Evolutionary conservation across 2,888 invertebrate genomes (phyloP).

Genomic region (Piscicola geometra): DNA sequence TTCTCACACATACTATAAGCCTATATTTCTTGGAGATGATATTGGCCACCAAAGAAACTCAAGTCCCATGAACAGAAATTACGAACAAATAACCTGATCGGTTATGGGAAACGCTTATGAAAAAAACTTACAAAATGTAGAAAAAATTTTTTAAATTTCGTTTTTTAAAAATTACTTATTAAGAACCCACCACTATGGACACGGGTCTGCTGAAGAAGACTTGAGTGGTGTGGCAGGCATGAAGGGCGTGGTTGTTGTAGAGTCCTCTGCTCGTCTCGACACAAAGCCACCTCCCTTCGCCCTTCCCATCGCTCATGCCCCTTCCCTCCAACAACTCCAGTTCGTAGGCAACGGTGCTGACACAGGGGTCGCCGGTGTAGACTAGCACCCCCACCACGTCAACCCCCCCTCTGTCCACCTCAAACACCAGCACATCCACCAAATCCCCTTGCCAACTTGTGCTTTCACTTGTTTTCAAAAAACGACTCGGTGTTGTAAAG

Average conservation of each 20-base stretch:
- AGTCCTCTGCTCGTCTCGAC: conserved; percentile 77
- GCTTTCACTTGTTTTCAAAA: conserved; percentile 80
- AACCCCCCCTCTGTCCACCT: conserved; percentile 82
- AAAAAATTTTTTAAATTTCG: no score
- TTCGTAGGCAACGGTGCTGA: conserved; percentile 79
- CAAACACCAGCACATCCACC: conserved; percentile 90
- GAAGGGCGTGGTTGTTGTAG: conserved; percentile 74
- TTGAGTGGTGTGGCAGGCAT: conserved; percentile 76
- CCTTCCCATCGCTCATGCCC: conserved; percentile 49
- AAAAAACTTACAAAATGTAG: no score
- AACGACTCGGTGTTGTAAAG: conserved; percentile 80
- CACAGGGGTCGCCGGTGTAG: conserved; percentile 80
- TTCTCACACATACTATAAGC: no score
- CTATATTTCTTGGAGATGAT: no score
- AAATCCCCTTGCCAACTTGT: conserved; percentile 97
- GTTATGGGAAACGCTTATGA: no score
- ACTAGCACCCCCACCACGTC: conserved; percentile 82
- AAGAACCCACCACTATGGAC: conserved; percentile 67
- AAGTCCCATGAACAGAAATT: no score
- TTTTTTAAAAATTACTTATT: no score
- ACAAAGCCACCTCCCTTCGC: conserved; percentile 70
- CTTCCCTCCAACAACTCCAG: conserved; percentile 68
- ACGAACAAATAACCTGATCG: no score
- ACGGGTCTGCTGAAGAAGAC: conserved; percentile 84
- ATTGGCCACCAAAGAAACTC: no score